phyloP scores from a whole-genome alignment of 2,797 vertebrate species.

The Scolopax rusticola region DNA sequence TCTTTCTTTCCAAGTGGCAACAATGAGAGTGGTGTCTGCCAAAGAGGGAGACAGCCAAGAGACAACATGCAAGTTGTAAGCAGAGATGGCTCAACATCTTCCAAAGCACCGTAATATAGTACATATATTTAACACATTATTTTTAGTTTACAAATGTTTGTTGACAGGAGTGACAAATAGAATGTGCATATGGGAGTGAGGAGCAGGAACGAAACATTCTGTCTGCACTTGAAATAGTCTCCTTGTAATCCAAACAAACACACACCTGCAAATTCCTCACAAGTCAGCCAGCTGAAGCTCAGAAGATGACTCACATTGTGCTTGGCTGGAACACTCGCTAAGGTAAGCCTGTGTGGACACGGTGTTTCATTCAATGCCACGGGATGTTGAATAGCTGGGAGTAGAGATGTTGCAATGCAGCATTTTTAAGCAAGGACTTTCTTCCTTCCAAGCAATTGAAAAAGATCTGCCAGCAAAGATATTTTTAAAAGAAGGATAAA shows the following conservation, averaged over 20 bases:
- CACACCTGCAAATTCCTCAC: slow-evolving; percentile 51
- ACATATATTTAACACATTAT: slow-evolving; percentile 18
- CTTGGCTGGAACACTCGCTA: background rate
- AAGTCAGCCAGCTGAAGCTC: slow-evolving; percentile 9
- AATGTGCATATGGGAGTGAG: background rate
- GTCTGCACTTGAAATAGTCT: slow-evolving; percentile 39
- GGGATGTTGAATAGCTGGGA: background rate
- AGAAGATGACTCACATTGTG: background rate
- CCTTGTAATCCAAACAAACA: slow-evolving; percentile 40
- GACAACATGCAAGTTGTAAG: background rate
- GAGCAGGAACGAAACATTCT: slow-evolving; percentile 41
- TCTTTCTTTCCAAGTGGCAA: background rate
- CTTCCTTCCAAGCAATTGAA: background rate
- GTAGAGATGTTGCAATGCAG: background rate
- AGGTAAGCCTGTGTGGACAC: slow-evolving; percentile 4
- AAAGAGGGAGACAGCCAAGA: background rate
- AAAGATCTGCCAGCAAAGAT: background rate
- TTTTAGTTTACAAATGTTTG: slow-evolving; percentile 63
- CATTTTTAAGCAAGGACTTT: background rate
- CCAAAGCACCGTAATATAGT: background rate
- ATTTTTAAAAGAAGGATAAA: background rate
- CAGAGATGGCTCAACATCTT: background rate
- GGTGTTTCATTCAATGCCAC: background rate
- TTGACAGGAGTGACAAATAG: slow-evolving; percentile 44
- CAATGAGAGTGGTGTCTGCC: background rate